These are phyloP conservation scores for Triplophysa yarkandensis DNA, from an alignment of 2,797 vertebrate genomes.

Conservation along the genomic window DNA sequence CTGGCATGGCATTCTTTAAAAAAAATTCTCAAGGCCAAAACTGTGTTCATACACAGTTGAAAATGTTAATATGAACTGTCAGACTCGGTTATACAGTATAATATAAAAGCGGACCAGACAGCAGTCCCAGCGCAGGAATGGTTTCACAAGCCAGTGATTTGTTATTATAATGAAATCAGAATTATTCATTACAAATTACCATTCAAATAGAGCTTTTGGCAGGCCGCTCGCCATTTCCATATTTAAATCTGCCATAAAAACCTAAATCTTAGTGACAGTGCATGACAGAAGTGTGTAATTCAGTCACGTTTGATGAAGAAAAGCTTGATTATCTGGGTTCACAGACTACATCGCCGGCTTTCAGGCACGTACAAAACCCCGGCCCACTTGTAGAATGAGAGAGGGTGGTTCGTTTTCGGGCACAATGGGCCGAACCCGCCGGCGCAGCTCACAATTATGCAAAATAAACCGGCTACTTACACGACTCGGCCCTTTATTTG, in stretches of 20 bases:
- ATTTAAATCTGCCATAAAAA: conserved; percentile 58
- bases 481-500: conserved; percentile 54
- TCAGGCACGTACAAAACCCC: conserved; percentile 53
- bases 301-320: conserved; percentile 61
- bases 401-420: conserved; percentile 52
- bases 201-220: conserved; percentile 57
- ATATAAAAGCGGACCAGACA: conserved; percentile 16
- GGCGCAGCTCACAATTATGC: conserved; percentile 57
- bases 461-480: conserved; percentile 58
- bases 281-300: conserved; percentile 57
- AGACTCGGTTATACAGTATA: conserved; percentile 38
- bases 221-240: conserved; percentile 46
- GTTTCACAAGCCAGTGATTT: conserved; percentile 51
- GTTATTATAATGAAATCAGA: conserved; percentile 62
- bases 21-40: not conserved
- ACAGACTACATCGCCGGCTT: conserved; percentile 50
- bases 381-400: conserved; percentile 50
- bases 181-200: conserved; percentile 65
- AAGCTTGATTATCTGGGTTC: conserved; percentile 58
- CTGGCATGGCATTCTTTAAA: not conserved
- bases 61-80: conserved; percentile 40
- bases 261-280: conserved; percentile 35
- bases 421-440: conserved; percentile 56
- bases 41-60: not conserved
- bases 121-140: conserved; percentile 26